Conservation (phyloP, 2,113 vertebrate species). For the Naja naja region DNA sequence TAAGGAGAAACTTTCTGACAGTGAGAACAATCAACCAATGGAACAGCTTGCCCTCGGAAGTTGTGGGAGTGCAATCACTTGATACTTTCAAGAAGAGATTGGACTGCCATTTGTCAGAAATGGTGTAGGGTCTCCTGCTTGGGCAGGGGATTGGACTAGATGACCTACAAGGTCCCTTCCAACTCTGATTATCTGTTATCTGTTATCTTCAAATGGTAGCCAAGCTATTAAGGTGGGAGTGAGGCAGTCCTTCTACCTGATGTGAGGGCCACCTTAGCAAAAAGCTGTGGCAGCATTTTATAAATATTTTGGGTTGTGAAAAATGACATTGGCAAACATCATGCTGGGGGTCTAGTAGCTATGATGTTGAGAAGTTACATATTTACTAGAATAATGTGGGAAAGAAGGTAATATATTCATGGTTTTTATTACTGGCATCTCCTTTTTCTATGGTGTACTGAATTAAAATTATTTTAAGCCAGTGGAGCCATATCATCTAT, state of each 20-base stretch:
- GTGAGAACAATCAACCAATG: too few species aligned
- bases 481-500: neutral
- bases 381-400: neutral
- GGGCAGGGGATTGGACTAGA: too few species aligned
- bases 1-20: too few species aligned
- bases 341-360: neutral
- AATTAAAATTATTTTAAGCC: neutral
- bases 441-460: neutral
- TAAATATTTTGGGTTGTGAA: neutral
- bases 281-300: neutral
- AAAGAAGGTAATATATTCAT: too few species aligned
- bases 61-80: too few species aligned
- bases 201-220: neutral
- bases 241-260: neutral
- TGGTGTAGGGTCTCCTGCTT: too few species aligned
- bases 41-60: too few species aligned
- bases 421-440: neutral
- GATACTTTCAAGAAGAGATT: too few species aligned
- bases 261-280: neutral
- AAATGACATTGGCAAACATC: neutral
- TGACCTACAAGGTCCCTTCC: too few species aligned
- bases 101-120: too few species aligned
- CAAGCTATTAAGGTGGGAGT: neutral
- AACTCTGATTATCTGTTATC: too few species aligned
- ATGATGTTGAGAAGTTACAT: neutral